Percentiles rank a stretch among this genome's conserved stretches.
Evolutionary conservation across 2,797 vertebrate genomes (phyloP).

Genomic region (Halcyon smyrnensis): DNA sequence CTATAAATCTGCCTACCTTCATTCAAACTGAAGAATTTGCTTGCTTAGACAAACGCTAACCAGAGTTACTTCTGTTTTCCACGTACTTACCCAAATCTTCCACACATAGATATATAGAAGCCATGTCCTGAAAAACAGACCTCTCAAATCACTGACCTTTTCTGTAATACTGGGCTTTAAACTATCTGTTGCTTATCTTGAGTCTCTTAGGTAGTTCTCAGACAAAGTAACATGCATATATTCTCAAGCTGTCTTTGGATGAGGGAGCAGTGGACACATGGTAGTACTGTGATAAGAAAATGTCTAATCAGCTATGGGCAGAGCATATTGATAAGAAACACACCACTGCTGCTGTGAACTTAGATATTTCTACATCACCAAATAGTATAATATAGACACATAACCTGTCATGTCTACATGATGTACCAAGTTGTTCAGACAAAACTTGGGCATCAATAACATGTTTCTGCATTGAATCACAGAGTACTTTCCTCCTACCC

Average conservation of each 20-base stretch:
- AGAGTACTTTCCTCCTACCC: no score
- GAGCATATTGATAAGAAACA: neutral
- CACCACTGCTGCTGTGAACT: neutral
- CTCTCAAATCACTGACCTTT: neutral
- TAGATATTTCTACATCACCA: neutral
- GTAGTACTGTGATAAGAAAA: neutral
- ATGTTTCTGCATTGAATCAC: neutral
- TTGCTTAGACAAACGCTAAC: neutral
- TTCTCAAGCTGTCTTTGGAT: neutral
- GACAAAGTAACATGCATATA: neutral
- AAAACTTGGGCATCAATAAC: neutral
- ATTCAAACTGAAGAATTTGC: neutral
- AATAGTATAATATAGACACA: neutral
- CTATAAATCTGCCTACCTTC: neutral
- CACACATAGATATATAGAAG: neutral
- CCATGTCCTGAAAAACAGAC: neutral
- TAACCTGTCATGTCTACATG: neutral
- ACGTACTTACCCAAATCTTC: neutral
- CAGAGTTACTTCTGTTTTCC: neutral
- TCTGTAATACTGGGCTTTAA: neutral
- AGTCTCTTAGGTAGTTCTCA: neutral
- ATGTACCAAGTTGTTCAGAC: neutral
- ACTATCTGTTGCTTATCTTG: neutral
- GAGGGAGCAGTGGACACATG: rapidly evolving
- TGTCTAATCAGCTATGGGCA: neutral